A percentile compares a stretch with the other conserved stretches of the same genome.
Conservation (phyloP, 2,888 invertebrate genomes). For the Ophion ventricosus region DNA sequence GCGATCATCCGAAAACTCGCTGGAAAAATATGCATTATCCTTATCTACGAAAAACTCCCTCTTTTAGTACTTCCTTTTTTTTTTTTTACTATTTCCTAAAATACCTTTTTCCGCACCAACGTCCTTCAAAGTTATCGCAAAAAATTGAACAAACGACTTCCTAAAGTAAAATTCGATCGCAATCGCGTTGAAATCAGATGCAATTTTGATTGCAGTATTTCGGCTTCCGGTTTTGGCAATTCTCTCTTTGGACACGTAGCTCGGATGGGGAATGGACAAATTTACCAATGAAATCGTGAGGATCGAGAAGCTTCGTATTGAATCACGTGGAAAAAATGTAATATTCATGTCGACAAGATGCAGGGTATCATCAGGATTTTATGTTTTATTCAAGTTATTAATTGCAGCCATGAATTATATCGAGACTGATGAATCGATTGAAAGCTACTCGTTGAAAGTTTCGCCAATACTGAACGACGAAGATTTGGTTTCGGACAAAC, state of each 20-base stretch:
- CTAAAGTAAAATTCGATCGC: too few relatives aligned
- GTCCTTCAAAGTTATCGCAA: too few relatives aligned
- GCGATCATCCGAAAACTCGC: slow-evolving; percentile 43
- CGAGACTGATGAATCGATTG: slow-evolving; percentile 42
- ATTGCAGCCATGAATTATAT: slow-evolving; percentile 15
- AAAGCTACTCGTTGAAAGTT: slow-evolving; percentile 41
- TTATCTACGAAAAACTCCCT: not conserved
- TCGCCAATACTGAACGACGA: slow-evolving; percentile 16
- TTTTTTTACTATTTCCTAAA: too few relatives aligned
- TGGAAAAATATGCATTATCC: slow-evolving; percentile 21
- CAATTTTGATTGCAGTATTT: not conserved
- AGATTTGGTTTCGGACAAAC: not conserved
- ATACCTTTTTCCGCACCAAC: too few relatives aligned
- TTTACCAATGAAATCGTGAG: slow-evolving; percentile 30
- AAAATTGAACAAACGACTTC: too few relatives aligned
- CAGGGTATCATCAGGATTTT: slow-evolving; percentile 2
- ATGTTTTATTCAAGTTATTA: slow-evolving; percentile 25
- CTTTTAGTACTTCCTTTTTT: not conserved
- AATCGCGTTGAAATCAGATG: not conserved
- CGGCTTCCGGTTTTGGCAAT: too few relatives aligned
- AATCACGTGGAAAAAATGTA: not conserved
- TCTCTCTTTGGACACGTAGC: not conserved
- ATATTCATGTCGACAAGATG: slow-evolving; percentile 15
- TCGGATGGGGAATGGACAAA: slow-evolving; percentile 8
- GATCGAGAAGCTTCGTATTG: not conserved